Evolutionary conservation across 2,113 vertebrate species (phyloP), one percentile per base, ranked within the genome.

Genomic region (Hemiprocne comata): DNA sequence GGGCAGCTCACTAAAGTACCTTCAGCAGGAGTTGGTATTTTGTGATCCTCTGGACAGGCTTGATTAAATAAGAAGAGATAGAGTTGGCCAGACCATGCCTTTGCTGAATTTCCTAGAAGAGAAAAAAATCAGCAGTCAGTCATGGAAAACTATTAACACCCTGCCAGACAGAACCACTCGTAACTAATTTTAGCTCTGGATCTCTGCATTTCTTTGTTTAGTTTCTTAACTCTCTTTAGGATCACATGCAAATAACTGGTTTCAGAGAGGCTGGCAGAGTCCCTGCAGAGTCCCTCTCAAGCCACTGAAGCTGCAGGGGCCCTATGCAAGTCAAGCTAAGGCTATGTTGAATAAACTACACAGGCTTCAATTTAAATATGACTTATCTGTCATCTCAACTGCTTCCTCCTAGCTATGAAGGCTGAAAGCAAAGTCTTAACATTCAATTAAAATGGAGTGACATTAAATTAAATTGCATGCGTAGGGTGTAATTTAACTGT

Each of bases 1-100:
- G 46, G 48, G 61, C 36, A 95, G 89, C 50, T 93, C 65, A 36
- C 44, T 88, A 31, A 42, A 20, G 51, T 97, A 99, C 99, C 99
- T 99, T 99, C 64, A 99, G 98, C 46, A 99, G 97, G 36, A 99
- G 99, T 13, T 99, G 99, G 93, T 99, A 99, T 94, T 99, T 99
- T 67, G 99, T 99, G 98, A 99, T 99, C 97, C 99, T 99, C 98
- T 99, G 99, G 55, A 99, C 99, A 25, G 99, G 99, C 96, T 99
- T 99, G 96, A 99, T 99, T 96, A 99, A 98, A 96, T 99, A 99
- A 92, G 99, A 99, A 90, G 99, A 99, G 97, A 99, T 99, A 86
- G 99, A 99, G 97, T 99, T 99, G 70, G 98, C 98, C 97, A 99
- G 98, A 48, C 99, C 98, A 0, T 99, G 99, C 85, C 98, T 98